These are phyloP conservation scores for Operophtera brumata DNA, from an alignment of 2,888 invertebrate species.

Conservation along the genomic window DNA sequence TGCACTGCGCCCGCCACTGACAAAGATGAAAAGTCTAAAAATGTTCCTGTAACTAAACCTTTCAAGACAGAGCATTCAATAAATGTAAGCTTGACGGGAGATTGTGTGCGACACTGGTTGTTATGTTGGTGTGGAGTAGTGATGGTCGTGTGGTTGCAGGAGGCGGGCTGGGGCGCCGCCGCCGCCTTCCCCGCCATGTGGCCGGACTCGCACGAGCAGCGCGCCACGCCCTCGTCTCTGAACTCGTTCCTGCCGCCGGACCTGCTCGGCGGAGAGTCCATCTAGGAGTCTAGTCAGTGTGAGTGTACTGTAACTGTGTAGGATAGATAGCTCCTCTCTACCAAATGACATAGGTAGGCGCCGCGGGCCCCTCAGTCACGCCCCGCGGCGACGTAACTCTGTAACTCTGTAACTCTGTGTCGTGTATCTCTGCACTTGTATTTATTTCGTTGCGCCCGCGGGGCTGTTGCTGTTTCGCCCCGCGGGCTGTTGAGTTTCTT, in stretches of 20 bases:
- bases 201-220: slow-evolving; percentile 87
- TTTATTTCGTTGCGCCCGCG: slow-evolving; percentile 77
- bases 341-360: slow-evolving; percentile 45
- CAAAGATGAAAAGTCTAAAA: too few species aligned
- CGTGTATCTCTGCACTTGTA: slow-evolving; percentile 75
- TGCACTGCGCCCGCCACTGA: too few species aligned
- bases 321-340: slow-evolving; percentile 34
- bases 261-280: slow-evolving; percentile 92
- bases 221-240: slow-evolving; percentile 91
- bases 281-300: slow-evolving; percentile 72
- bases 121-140: too few species aligned
- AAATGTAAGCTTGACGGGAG: too few species aligned
- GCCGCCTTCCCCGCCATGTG: slow-evolving; percentile 83
- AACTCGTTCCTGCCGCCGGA: slow-evolving; percentile 94
- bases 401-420: too few species aligned
- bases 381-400: too few species aligned
- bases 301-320: slow-evolving; percentile 18
- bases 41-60: too few species aligned
- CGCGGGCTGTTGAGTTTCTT: slow-evolving; percentile 71
- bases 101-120: neutral
- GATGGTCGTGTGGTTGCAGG: slow-evolving; percentile 41
- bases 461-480: slow-evolving; percentile 78
- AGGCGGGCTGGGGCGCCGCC: slow-evolving; percentile 64
- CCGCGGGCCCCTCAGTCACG: slow-evolving; percentile 73
- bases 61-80: too few species aligned